phyloP scores from a whole-genome alignment of 2,888 invertebrate species.

The Pyrocoelia pectoralis region DNA sequence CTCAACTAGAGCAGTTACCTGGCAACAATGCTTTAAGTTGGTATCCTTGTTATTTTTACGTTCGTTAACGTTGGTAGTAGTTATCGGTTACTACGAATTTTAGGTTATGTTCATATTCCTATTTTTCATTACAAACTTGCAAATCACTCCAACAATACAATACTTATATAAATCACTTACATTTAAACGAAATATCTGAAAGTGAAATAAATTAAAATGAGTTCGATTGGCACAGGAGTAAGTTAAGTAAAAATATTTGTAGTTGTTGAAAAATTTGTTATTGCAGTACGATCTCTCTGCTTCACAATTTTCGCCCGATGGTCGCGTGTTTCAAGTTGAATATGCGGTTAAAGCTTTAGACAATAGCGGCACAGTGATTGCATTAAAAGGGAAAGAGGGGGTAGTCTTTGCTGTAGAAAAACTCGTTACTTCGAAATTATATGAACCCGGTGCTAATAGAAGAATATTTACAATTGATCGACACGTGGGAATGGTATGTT shows the following conservation, averaged over 20 bases:
- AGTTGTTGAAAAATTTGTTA: neutral
- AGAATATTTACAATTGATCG: slow-evolving; percentile 92
- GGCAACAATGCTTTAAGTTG: too few species aligned
- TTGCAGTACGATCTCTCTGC: slow-evolving; percentile 98
- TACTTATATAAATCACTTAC: neutral
- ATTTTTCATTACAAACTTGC: neutral
- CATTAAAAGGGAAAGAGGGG: slow-evolving; percentile 93
- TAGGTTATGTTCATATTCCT: too few species aligned
- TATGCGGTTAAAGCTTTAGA: slow-evolving; percentile 99
- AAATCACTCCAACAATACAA: too few species aligned
- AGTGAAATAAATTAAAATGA: slow-evolving; percentile 67
- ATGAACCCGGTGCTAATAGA: slow-evolving; percentile 90
- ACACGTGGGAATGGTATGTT: slow-evolving; percentile 89
- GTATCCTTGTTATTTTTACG: too few species aligned
- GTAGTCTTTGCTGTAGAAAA: slow-evolving; percentile 98
- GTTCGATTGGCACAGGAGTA: slow-evolving; percentile 95
- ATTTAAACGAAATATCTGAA: neutral
- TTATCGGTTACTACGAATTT: too few species aligned
- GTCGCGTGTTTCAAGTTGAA: slow-evolving; percentile 99
- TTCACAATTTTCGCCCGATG: slow-evolving; percentile 99
- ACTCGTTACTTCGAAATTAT: slow-evolving; percentile 90
- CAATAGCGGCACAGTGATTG: slow-evolving; percentile 88
- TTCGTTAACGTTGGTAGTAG: too few species aligned
- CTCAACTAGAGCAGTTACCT: too few species aligned
- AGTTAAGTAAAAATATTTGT: slow-evolving; percentile 62